phyloP scores from a whole-genome alignment of 2,797 vertebrate species.

The Zenarchopterus dispar region DNA sequence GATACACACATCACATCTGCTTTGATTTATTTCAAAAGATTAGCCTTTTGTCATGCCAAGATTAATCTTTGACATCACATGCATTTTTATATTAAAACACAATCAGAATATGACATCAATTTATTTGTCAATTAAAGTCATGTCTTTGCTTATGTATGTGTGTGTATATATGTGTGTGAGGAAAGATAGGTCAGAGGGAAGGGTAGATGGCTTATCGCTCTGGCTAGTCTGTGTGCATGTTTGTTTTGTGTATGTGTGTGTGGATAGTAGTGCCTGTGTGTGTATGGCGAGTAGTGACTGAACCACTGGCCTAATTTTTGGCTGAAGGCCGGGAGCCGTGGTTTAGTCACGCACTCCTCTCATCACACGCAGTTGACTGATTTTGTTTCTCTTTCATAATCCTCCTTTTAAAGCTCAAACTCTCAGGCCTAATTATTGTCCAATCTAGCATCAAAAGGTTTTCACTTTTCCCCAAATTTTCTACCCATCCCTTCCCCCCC shows the following conservation, averaged over 20 bases:
- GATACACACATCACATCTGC: no score
- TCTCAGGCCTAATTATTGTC: slow-evolving; percentile 7
- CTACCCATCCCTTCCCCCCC: neutral
- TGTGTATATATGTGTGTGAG: no score
- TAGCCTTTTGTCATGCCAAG: no score
- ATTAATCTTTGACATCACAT: no score
- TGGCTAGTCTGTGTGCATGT: slow-evolving; percentile 15
- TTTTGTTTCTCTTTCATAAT: slow-evolving; percentile 41
- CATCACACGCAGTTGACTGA: slow-evolving; percentile 20
- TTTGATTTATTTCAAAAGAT: no score
- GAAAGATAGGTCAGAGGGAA: slow-evolving; percentile 54
- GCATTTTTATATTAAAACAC: no score
- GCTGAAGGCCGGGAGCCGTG: slow-evolving; percentile 28
- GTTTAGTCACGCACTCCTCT: slow-evolving; percentile 52
- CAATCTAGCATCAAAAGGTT: neutral
- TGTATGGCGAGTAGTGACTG: slow-evolving; percentile 33
- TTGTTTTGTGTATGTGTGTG: no score
- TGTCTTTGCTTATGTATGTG: no score
- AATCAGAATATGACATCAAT: no score
- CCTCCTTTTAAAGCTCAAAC: slow-evolving; percentile 2
- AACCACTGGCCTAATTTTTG: slow-evolving; percentile 65
- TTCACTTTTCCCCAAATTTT: slow-evolving; percentile 2
- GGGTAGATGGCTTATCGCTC: slow-evolving; percentile 39
- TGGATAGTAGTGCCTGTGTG: neutral
- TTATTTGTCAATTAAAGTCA: no score